Percentiles rank a stretch among this genome's conserved stretches.
Conservation (phyloP, 2,113 vertebrate genomes). For the Pachypanchax playfairii region DNA sequence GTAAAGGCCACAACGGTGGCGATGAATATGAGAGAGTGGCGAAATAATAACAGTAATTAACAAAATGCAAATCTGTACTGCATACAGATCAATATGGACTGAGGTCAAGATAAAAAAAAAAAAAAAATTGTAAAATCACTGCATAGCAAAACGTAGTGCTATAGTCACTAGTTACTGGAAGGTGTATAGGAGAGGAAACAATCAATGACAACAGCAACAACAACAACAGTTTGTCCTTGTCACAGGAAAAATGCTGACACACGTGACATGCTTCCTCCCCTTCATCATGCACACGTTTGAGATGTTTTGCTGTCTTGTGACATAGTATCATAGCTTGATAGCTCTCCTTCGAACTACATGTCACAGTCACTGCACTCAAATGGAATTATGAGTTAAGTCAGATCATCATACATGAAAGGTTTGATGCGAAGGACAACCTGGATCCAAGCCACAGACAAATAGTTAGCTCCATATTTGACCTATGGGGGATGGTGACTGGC, state of each 20-base stretch:
- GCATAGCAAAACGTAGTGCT: background rate
- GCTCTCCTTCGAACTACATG: background rate
- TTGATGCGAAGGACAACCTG: background rate
- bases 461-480: no score
- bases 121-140: background rate
- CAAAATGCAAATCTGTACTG: background rate
- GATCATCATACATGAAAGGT: background rate
- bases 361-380: slow-evolving; percentile 14
- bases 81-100: background rate
- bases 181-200: background rate
- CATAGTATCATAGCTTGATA: background rate
- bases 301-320: background rate
- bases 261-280: background rate
- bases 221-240: background rate
- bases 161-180: background rate
- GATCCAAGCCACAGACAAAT: background rate
- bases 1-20: slow-evolving; percentile 20
- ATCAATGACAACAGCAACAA: background rate
- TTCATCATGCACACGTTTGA: background rate
- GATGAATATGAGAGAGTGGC: slow-evolving; percentile 16
- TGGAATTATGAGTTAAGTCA: slow-evolving; percentile 12
- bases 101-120: slow-evolving; percentile 7
- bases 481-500: no score
- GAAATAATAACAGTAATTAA: slow-evolving; percentile 45
- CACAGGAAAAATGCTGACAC: slow-evolving; percentile 3